These are phyloP conservation scores for Alaudala cheleensis DNA, from an alignment of 2,113 vertebrate species.

Conservation along the genomic window DNA sequence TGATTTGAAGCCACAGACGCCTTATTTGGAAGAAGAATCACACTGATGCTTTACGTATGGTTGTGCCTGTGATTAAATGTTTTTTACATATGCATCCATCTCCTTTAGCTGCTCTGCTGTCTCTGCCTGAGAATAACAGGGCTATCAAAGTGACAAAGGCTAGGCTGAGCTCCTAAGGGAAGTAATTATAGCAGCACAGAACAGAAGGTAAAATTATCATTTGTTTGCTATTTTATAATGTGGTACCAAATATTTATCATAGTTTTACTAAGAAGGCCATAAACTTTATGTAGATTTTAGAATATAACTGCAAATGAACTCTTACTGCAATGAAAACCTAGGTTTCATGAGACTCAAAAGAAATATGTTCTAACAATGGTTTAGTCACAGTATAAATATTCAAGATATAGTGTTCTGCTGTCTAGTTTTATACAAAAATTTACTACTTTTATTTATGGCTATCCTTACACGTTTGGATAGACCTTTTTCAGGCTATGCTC, in stretches of 20 bases:
- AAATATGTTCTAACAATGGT: background rate
- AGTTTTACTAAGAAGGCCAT: slow-evolving; percentile 53
- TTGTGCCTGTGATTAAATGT: slow-evolving; percentile 46
- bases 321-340: background rate
- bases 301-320: slow-evolving; percentile 19
- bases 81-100: slow-evolving; percentile 24
- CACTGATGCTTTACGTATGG: background rate
- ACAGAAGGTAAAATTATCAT: slow-evolving; percentile 68
- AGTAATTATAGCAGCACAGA: slow-evolving; percentile 66
- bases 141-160: slow-evolving; percentile 67
- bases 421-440: background rate
- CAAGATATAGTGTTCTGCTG: background rate
- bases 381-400: background rate
- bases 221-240: slow-evolving; percentile 61
- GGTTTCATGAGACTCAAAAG: background rate
- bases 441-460: background rate
- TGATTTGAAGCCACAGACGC: background rate
- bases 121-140: slow-evolving; percentile 60
- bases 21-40: background rate
- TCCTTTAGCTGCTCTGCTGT: slow-evolving; percentile 47
- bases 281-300: slow-evolving; percentile 54
- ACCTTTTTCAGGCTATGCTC: background rate
- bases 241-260: slow-evolving; percentile 63
- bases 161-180: slow-evolving; percentile 64
- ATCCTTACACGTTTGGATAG: background rate